Conservation (phyloP, 2,113 vertebrate species). For the Picathartes gymnocephalus region DNA sequence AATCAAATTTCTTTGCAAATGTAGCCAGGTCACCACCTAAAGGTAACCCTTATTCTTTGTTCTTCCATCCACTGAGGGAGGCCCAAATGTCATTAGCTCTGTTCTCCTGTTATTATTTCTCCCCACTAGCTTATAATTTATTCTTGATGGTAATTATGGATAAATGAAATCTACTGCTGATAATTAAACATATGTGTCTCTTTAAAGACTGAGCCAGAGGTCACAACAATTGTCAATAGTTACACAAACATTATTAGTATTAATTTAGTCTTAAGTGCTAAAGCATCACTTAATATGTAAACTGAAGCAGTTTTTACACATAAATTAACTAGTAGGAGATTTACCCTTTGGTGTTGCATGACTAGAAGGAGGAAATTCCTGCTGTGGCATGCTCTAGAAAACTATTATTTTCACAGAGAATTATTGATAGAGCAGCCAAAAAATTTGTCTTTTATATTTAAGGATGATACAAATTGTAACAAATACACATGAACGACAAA, state of each 20-base stretch:
- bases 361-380: not conserved
- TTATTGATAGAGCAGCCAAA: not conserved
- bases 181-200: not conserved
- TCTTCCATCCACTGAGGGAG: not conserved
- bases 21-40: not conserved
- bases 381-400: not conserved
- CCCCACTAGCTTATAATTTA: not conserved
- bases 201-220: not conserved
- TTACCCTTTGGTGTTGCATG: not conserved
- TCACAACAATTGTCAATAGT: conserved; percentile 6
- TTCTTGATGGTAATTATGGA: not conserved
- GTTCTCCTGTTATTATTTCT: not conserved
- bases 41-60: not conserved
- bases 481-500: not conserved
- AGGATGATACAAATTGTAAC: not conserved
- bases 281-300: not conserved
- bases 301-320: not conserved
- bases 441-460: not conserved
- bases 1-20: not conserved
- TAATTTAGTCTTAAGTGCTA: conserved; percentile 24
- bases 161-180: not conserved
- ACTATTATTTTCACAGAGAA: not conserved
- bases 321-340: conserved; percentile 12
- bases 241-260: not conserved
- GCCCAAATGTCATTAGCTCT: not conserved